Percentiles rank a stretch among this genome's conserved stretches.
These are phyloP conservation scores for Eristalinus sepulchralis DNA, from an alignment of 2,888 invertebrate species.

Conservation along the genomic window DNA sequence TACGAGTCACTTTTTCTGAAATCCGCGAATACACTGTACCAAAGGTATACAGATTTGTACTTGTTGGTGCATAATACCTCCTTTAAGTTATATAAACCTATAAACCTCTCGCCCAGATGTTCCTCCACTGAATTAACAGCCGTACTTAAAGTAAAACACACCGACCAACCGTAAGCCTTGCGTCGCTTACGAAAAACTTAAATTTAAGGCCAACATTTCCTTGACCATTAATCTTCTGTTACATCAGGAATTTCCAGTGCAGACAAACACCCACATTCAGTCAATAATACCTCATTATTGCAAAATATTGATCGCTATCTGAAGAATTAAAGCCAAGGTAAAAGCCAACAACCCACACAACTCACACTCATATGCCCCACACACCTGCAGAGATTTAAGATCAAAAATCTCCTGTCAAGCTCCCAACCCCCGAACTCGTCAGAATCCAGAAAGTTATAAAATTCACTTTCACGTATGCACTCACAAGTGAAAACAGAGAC, in stretches of 20 bases:
- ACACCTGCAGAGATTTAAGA: neutral
- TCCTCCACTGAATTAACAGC: neutral
- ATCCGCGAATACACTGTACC: no score
- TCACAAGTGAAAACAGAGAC: slow-evolving; percentile 43
- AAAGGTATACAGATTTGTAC: no score
- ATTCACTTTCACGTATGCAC: slow-evolving; percentile 42
- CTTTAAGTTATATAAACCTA: no score
- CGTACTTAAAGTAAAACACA: neutral
- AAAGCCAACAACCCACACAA: slow-evolving; percentile 10
- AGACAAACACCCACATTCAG: neutral
- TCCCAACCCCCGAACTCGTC: slow-evolving; percentile 16
- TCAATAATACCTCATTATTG: slow-evolving; percentile 19
- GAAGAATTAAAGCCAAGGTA: slow-evolving; percentile 20
- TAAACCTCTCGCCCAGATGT: no score
- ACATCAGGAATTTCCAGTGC: slow-evolving; percentile 5
- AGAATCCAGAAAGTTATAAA: slow-evolving; percentile 41
- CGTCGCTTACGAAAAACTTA: neutral
- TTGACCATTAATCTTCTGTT: slow-evolving; percentile 17
- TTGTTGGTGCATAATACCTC: no score
- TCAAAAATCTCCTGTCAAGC: slow-evolving; percentile 1
- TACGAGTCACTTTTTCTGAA: no score
- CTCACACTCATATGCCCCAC: neutral
- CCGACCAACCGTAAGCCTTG: neutral
- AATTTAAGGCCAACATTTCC: neutral
- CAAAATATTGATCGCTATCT: slow-evolving; percentile 40